Evolutionary conservation across 1,140 invertebrate species (phyloP).

Genomic region (Agrypnia vestita): DNA sequence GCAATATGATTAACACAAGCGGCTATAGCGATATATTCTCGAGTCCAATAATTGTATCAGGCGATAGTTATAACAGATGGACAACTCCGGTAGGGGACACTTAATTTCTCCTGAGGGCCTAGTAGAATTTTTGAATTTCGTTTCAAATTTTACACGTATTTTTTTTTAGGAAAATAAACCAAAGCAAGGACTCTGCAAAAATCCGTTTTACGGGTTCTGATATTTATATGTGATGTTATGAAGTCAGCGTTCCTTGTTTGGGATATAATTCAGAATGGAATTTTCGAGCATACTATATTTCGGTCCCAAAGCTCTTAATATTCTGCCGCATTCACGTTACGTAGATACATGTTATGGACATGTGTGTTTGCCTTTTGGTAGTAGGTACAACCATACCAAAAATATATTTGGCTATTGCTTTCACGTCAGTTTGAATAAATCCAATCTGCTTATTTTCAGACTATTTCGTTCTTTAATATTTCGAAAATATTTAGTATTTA

Average conservation of each 20-base stretch:
- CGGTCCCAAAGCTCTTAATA: slow-evolving; percentile 25
- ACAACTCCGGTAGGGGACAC: no score
- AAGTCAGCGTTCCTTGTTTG: background rate
- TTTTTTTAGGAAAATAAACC: background rate
- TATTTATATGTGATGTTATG: slow-evolving; percentile 34
- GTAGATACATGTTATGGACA: no score
- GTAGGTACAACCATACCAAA: background rate
- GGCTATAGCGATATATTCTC: no score
- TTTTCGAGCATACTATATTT: slow-evolving; percentile 29
- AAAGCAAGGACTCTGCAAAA: background rate
- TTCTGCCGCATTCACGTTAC: background rate
- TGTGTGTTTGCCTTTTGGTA: background rate
- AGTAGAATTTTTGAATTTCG: background rate
- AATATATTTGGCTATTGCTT: background rate
- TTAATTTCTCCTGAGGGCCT: no score
- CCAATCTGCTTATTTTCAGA: no score
- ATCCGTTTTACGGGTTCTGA: slow-evolving; percentile 19
- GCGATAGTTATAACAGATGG: no score
- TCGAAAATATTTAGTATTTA: no score
- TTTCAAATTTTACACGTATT: background rate
- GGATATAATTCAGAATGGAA: slow-evolving; percentile 11
- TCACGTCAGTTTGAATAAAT: slow-evolving; percentile 2
- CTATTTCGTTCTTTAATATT: no score
- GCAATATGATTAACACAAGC: no score
- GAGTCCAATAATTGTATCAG: no score